These are phyloP conservation scores for Mimas tiliae DNA, from an alignment of 2,888 invertebrate species.

Conservation along the genomic window DNA sequence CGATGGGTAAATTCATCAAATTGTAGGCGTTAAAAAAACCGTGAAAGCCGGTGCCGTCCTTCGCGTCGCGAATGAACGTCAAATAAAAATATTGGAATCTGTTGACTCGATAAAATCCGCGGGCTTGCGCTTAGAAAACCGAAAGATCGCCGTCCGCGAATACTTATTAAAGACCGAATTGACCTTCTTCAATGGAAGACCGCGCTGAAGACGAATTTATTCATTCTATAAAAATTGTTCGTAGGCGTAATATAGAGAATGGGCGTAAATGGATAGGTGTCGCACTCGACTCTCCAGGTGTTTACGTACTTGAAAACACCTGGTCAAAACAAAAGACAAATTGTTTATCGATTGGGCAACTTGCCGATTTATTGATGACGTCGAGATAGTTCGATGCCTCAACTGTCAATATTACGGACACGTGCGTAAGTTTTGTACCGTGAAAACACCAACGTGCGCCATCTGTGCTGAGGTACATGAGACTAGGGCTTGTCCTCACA, in stretches of 20 bases:
- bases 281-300: neutral
- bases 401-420: too few relatives aligned
- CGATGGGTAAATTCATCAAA: neutral
- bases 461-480: neutral
- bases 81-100: too few relatives aligned
- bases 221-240: neutral
- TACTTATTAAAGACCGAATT: neutral
- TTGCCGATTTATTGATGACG: neutral
- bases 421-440: constrained; percentile 4
- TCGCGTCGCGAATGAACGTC: too few relatives aligned
- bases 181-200: neutral
- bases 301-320: neutral
- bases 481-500: neutral
- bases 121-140: neutral
- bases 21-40: neutral
- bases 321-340: neutral
- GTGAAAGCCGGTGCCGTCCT: too few relatives aligned
- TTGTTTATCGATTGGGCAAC: neutral
- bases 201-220: neutral
- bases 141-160: neutral
- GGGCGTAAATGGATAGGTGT: neutral
- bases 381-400: neutral
- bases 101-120: too few relatives aligned
- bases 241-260: too few relatives aligned
- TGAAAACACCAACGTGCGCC: neutral